Evolutionary conservation across 2,797 vertebrate genomes (phyloP).

Genomic region (Chaetodon trifasciatus): DNA sequence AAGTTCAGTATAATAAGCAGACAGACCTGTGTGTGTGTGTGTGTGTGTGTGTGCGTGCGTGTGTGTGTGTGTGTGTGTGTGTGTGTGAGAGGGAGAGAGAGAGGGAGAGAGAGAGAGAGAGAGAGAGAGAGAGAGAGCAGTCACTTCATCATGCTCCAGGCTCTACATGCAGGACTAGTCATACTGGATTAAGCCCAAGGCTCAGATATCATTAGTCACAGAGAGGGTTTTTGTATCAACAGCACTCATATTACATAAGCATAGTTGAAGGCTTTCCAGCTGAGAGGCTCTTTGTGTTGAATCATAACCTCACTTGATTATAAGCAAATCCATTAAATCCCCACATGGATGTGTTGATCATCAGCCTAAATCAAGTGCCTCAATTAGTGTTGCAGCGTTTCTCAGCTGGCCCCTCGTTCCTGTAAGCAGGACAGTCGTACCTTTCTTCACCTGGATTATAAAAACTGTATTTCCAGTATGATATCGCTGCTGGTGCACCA

Average conservation of each 20-base stretch:
- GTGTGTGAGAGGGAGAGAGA: too few relatives aligned
- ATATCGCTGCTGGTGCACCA: slow-evolving; percentile 8
- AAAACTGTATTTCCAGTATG: background rate
- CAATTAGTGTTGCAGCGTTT: slow-evolving; percentile 61
- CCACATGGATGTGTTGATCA: slow-evolving; percentile 63
- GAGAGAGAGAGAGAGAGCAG: background rate
- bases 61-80: too few relatives aligned
- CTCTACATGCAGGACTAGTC: slow-evolving; percentile 53
- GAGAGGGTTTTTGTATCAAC: slow-evolving; percentile 60
- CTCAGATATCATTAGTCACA: slow-evolving; percentile 61
- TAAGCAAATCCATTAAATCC: slow-evolving; percentile 68
- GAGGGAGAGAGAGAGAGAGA: too few relatives aligned
- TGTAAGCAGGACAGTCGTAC: slow-evolving; percentile 32
- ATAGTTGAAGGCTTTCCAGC: slow-evolving; percentile 52
- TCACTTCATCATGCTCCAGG: slow-evolving; percentile 40
- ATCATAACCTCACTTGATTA: slow-evolving; percentile 52
- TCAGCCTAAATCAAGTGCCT: slow-evolving; percentile 55
- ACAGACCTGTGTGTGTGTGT: background rate
- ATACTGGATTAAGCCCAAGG: slow-evolving; percentile 60
- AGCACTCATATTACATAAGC: slow-evolving; percentile 63
- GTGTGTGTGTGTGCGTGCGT: background rate
- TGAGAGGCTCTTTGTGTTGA: slow-evolving; percentile 67
- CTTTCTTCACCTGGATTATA: slow-evolving; percentile 55
- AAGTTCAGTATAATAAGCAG: slow-evolving; percentile 9
- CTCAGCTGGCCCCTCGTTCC: slow-evolving; percentile 27